Conservation (phyloP, 2,113 vertebrate species). For the Toxotes jaculatrix region DNA sequence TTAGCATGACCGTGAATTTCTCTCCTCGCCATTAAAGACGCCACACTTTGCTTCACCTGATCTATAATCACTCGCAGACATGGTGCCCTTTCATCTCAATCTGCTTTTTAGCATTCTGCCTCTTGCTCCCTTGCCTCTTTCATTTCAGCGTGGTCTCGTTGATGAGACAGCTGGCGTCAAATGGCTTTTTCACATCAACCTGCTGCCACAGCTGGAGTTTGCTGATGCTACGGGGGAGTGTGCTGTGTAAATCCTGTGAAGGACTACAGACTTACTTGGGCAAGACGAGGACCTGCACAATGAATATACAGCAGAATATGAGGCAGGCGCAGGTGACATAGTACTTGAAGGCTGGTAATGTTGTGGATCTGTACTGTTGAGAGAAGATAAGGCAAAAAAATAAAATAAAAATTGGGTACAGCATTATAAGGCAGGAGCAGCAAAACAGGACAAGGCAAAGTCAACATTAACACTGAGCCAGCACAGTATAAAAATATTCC, state of each 20-base stretch:
- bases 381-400: slow-evolving; percentile 12
- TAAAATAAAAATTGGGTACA: neutral
- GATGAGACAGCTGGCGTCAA: slow-evolving; percentile 72
- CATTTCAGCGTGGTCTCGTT: slow-evolving; percentile 30
- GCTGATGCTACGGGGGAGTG: slow-evolving; percentile 11
- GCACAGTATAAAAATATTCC: neutral
- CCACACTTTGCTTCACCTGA: slow-evolving; percentile 69
- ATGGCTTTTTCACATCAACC: slow-evolving; percentile 59
- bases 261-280: slow-evolving; percentile 91
- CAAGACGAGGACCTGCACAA: slow-evolving; percentile 94
- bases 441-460: neutral
- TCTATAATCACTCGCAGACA: slow-evolving; percentile 70
- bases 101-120: slow-evolving; percentile 60
- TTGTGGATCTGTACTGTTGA: slow-evolving; percentile 93
- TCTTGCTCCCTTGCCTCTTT: slow-evolving; percentile 46
- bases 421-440: neutral
- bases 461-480: neutral
- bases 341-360: slow-evolving; percentile 96
- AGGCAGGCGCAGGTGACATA: slow-evolving; percentile 97
- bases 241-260: slow-evolving; percentile 5
- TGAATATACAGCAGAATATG: slow-evolving; percentile 97
- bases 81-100: slow-evolving; percentile 56
- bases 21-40: slow-evolving; percentile 50
- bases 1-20: slow-evolving; percentile 61
- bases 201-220: slow-evolving; percentile 51